Percentiles rank a stretch among this genome's conserved stretches.
Evolutionary conservation across 2,797 vertebrate species (phyloP).

Genomic region (Xiphorhynchus erythropygius): DNA sequence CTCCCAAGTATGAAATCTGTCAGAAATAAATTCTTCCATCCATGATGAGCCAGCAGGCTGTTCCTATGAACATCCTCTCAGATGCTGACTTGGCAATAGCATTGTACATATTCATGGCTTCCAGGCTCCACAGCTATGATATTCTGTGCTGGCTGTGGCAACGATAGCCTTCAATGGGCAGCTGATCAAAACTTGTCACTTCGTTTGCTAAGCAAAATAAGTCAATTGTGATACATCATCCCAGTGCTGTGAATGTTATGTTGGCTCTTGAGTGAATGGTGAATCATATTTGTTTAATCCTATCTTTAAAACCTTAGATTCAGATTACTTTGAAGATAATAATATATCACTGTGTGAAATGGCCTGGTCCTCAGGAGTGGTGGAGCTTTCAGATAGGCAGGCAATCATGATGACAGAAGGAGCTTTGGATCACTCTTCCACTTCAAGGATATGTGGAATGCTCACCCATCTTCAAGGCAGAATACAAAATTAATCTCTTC

Average conservation of each 20-base stretch:
- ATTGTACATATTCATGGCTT: conserved; percentile 15
- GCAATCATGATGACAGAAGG: background rate
- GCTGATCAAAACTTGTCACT: conserved; percentile 10
- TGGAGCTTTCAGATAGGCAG: background rate
- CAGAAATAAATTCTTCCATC: conserved; percentile 52
- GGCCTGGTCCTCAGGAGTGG: background rate
- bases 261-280: background rate
- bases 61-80: conserved; percentile 28
- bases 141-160: background rate
- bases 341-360: background rate
- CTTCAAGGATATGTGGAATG: background rate
- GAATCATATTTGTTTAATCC: conserved; percentile 8
- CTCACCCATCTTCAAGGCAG: background rate
- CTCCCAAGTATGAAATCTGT: conserved; percentile 34
- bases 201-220: conserved; percentile 54
- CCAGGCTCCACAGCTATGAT: background rate
- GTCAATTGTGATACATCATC: background rate
- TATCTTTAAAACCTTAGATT: conserved; percentile 21
- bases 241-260: background rate
- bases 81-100: conserved; percentile 56
- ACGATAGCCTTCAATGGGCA: conserved; percentile 14
- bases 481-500: background rate
- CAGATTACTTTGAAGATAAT: background rate
- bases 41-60: conserved; percentile 34
- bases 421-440: background rate